A percentile compares a stretch with the other conserved stretches of the same genome.
Evolutionary conservation across 2,888 invertebrate genomes (phyloP).

Genomic region (Eudasyphora cyanicolor): DNA sequence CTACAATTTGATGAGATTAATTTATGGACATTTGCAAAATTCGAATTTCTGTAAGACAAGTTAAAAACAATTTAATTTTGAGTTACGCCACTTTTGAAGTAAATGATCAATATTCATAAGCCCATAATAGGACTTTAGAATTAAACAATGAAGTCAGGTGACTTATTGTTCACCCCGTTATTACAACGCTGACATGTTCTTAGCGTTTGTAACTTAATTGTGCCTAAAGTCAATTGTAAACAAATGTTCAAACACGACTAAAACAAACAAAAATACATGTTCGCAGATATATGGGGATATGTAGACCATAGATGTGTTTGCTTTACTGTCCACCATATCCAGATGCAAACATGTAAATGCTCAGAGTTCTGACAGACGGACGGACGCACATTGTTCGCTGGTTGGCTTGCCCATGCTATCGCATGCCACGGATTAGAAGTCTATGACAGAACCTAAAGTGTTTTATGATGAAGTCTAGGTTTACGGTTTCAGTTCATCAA

Average conservation of each 20-base stretch:
- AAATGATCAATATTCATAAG: too few species aligned
- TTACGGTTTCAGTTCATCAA: constrained; percentile 54
- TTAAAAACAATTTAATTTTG: too few species aligned
- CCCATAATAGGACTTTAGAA: too few species aligned
- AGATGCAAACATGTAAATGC: constrained; percentile 45
- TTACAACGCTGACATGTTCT: not conserved
- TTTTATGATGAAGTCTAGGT: constrained; percentile 49
- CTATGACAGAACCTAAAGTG: constrained; percentile 31
- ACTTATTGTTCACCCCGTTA: not conserved
- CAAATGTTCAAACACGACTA: constrained; percentile 56
- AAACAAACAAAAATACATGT: constrained; percentile 40
- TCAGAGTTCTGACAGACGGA: not conserved
- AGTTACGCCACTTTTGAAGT: too few species aligned
- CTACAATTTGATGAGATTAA: too few species aligned
- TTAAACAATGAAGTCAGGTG: too few species aligned
- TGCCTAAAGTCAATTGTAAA: constrained; percentile 63
- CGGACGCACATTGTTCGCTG: not conserved
- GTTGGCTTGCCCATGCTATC: not conserved
- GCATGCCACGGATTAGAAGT: constrained; percentile 15
- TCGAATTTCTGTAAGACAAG: too few species aligned
- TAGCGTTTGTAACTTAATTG: constrained; percentile 58
- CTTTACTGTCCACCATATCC: constrained; percentile 4
- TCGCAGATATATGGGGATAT: not conserved
- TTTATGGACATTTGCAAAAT: too few species aligned
- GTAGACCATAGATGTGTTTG: not conserved